Percentiles rank a stretch among this genome's conserved stretches.
phyloP scores from a whole-genome alignment of 2,888 invertebrate genomes.

The Zygogramma bicolorata region DNA sequence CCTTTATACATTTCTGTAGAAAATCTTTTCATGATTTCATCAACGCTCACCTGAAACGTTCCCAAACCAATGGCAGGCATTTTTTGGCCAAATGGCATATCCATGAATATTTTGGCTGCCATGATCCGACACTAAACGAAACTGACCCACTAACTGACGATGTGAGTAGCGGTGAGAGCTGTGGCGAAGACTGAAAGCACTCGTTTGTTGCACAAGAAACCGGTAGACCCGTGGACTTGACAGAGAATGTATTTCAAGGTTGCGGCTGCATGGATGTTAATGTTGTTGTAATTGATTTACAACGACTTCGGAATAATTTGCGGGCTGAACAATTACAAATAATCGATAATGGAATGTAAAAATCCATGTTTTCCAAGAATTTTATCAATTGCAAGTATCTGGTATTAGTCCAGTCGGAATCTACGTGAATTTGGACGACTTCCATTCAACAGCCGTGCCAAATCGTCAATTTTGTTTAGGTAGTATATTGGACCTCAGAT shows the following conservation, averaged over 20 bases:
- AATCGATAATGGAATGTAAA: no score
- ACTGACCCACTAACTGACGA: not conserved
- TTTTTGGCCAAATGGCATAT: conserved; percentile 38
- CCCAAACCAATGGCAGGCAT: conserved; percentile 76
- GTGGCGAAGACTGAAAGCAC: not conserved
- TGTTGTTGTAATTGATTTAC: not conserved
- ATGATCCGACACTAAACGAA: conserved; percentile 12
- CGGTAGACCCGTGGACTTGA: not conserved
- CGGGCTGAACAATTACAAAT: no score
- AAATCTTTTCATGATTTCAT: no score
- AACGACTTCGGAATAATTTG: not conserved
- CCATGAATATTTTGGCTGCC: conserved; percentile 27
- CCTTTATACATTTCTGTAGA: no score
- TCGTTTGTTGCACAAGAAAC: not conserved
- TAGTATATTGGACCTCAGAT: no score
- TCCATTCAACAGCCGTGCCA: no score
- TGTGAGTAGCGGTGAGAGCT: no score
- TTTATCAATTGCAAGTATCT: no score
- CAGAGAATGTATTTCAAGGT: not conserved
- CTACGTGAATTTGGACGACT: no score
- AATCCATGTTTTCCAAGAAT: no score
- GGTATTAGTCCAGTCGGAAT: no score
- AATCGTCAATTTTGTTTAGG: no score
- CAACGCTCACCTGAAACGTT: conserved; percentile 80
- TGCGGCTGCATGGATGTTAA: not conserved